Base-by-base conservation (phyloP, 1,140 invertebrate species). In the Arctopsyche grandis region DNA sequence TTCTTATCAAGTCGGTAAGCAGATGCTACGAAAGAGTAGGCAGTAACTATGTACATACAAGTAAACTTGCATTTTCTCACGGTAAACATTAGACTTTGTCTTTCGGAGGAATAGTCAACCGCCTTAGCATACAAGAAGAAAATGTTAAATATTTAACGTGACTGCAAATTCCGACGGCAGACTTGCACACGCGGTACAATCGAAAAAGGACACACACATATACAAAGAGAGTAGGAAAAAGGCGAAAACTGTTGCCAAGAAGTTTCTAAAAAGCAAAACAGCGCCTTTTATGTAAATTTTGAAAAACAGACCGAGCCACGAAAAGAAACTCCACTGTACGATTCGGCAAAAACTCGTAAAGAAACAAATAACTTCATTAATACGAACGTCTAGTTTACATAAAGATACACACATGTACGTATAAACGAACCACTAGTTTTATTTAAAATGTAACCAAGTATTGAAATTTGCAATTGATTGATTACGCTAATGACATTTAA, bases 61-160 rank as follows among this genome's bases (percentile, higher is more conserved):
- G 29, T 38, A 4, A 38, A 29, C 22, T 4, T 66, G 63, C 21
- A 66, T 78, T 71, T 58, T 22, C 69, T 16, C 24, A 78, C 29
- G 19, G 26, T 43, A 71, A 78, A 78, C 77, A 73, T 71, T 60
- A 60, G 26, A 71, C 58, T 70, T 71, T 71, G 52, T 71, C 69
- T 60, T 78, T 22, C 10, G 12, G 14, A 29, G 22, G 9, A 29
- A 52, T 56, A 71, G 77, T 22, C 69, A 9, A 29, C 69, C 69
- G 16, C 60, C 9, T 26, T 56, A 26, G 21, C 16, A 74, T 48
- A 56, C 71, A 56, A 76, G 77, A 70, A 78, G 79, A 80, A 80
- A 56, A 80, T 73, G 75, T 78, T 80, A 77, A 81, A 81, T 78
- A 78, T 81, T 81, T 81, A 81, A 78, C 58, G 52, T 78, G 75